A percentile compares a stretch with the other conserved stretches of the same genome.
These are phyloP conservation scores for Dastarcus helophoroides DNA, from an alignment of 2,888 invertebrate genomes.

Conservation along the genomic window DNA sequence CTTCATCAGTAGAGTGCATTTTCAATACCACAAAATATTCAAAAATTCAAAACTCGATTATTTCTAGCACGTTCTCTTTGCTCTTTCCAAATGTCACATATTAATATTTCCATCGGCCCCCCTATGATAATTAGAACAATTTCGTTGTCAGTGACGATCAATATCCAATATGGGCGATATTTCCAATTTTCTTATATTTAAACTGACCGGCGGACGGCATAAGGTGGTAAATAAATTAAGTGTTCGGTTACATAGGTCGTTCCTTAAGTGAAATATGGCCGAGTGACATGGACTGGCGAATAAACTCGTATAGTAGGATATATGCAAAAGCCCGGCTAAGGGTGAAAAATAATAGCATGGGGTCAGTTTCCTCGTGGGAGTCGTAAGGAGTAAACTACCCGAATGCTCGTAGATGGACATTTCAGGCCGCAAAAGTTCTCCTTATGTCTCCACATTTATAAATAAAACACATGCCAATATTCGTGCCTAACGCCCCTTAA, in stretches of 20 bases:
- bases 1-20: constrained; percentile 12
- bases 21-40: constrained; percentile 17
- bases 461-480: constrained; percentile 22
- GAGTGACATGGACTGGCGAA: too few species aligned
- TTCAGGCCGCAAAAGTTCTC: constrained; percentile 26
- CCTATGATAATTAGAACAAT: too few species aligned
- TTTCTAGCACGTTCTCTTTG: constrained; percentile 10
- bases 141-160: too few species aligned
- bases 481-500: too few species aligned
- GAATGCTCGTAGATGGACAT: constrained; percentile 27
- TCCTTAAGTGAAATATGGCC: too few species aligned
- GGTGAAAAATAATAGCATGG: constrained; percentile 38
- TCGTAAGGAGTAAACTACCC: constrained; percentile 34
- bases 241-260: too few species aligned
- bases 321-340: constrained; percentile 37
- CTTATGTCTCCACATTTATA: constrained; percentile 29
- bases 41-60: constrained; percentile 13
- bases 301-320: constrained; percentile 30
- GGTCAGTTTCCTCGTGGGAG: constrained; percentile 34
- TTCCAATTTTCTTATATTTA: too few species aligned
- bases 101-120: too few species aligned
- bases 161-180: too few species aligned
- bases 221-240: too few species aligned
- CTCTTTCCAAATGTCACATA: constrained; percentile 1
- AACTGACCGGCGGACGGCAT: too few species aligned